Conservation (phyloP, 2,888 invertebrate genomes). For the Ecdyonurus torrentis region DNA sequence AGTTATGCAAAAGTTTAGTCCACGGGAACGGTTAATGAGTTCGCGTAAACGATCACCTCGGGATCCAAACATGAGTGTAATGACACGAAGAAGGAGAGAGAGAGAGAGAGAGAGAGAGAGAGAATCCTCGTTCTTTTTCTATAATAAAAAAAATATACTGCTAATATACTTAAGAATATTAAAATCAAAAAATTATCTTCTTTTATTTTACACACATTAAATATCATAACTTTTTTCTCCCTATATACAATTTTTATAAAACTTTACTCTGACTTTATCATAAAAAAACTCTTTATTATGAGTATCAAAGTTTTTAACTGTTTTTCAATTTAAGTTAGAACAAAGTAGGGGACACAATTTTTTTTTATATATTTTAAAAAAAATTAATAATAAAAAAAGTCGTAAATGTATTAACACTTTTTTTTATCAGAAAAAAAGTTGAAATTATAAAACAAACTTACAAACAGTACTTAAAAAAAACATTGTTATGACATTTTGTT, state of each 20-base stretch:
- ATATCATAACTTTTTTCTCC: background rate
- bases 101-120: too few relatives aligned
- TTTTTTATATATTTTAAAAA: too few relatives aligned
- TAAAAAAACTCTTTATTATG: background rate
- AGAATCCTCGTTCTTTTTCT: background rate
- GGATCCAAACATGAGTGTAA: background rate
- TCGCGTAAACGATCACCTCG: background rate
- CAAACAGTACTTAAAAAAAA: too few relatives aligned
- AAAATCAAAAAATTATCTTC: background rate
- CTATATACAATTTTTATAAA: background rate
- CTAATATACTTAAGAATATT: background rate
- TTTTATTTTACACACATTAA: background rate
- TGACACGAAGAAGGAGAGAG: too few relatives aligned
- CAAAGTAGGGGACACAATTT: too few relatives aligned
- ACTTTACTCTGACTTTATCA: background rate
- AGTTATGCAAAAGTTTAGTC: background rate
- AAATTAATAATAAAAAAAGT: too few relatives aligned
- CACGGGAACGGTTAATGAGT: background rate
- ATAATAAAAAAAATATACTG: background rate
- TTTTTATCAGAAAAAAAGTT: too few relatives aligned
- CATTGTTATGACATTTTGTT: too few relatives aligned
- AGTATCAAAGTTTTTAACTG: too few relatives aligned
- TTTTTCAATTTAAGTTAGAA: too few relatives aligned
- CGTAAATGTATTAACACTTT: too few relatives aligned
- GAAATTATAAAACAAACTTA: too few relatives aligned